A percentile compares a stretch with the other conserved stretches of the same genome.
Conservation (phyloP, 2,113 vertebrate genomes). For the Xerus inauris region DNA sequence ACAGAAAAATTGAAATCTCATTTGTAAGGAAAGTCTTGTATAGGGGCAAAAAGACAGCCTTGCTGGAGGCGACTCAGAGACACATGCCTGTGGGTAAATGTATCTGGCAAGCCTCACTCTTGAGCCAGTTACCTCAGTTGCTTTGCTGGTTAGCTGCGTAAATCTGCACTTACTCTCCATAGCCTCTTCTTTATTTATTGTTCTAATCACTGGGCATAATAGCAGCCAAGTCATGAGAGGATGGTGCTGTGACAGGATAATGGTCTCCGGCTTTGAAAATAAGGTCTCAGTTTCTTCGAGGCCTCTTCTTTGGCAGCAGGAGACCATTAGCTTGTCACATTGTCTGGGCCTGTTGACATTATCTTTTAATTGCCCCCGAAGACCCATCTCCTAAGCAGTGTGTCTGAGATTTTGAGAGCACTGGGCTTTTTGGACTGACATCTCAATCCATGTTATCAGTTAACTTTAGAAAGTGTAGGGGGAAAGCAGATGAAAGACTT, state of each 20-base stretch:
- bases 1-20: not conserved
- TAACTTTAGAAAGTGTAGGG: conserved; percentile 27
- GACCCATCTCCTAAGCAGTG: conserved; percentile 47
- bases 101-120: not conserved
- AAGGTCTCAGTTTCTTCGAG: conserved; percentile 51
- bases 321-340: conserved; percentile 76
- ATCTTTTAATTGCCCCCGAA: conserved; percentile 74
- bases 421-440: conserved; percentile 28
- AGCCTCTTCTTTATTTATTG: conserved; percentile 64
- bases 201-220: conserved; percentile 61
- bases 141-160: not conserved
- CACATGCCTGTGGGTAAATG: not conserved
- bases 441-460: conserved; percentile 15
- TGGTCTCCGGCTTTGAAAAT: conserved; percentile 71
- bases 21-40: not conserved
- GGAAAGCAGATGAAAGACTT: conserved; percentile 44
- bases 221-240: conserved; percentile 34
- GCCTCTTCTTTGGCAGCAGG: conserved; percentile 62
- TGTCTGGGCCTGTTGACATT: conserved; percentile 55
- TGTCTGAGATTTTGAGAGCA: conserved; percentile 45
- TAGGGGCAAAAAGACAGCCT: not conserved
- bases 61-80: not conserved
- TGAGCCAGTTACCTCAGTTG: too few species aligned
- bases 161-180: not conserved
- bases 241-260: conserved; percentile 66